These are phyloP conservation scores for Neotoma lepida DNA, from an alignment of 2,113 vertebrate genomes.

Conservation along the genomic window DNA sequence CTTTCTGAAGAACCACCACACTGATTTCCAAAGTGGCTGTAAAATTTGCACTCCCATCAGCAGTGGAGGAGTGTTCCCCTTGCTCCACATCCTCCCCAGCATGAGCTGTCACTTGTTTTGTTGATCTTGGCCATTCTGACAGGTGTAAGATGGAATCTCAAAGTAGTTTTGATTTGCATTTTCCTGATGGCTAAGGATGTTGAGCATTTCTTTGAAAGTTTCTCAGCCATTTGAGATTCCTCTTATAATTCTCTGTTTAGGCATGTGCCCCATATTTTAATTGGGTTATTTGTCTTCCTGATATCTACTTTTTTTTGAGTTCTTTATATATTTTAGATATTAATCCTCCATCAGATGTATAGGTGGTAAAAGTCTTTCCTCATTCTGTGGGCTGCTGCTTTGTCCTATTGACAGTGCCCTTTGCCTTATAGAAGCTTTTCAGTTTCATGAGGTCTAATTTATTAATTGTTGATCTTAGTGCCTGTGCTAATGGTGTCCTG, in stretches of 20 bases:
- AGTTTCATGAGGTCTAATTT: neutral
- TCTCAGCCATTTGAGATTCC: neutral
- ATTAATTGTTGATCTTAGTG: neutral
- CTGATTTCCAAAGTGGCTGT: neutral
- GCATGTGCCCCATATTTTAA: neutral
- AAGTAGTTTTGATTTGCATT: neutral
- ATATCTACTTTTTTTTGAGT: neutral
- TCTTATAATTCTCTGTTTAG: neutral
- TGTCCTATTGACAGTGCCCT: neutral
- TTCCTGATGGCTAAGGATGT: neutral
- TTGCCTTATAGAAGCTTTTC: neutral
- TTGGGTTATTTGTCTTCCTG: neutral
- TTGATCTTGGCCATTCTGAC: neutral
- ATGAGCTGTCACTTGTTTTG: neutral
- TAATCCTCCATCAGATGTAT: neutral
- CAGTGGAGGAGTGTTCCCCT: neutral
- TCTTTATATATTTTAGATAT: neutral
- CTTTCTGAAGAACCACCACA: neutral
- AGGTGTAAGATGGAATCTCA: neutral
- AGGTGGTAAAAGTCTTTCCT: neutral
- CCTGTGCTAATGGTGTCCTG: neutral
- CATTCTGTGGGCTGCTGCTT: neutral
- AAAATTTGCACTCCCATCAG: neutral
- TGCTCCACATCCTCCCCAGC: neutral
- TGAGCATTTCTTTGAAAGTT: neutral